Evolutionary conservation across 2,888 invertebrate species (phyloP).

Genomic region (Alcis repandata): DNA sequence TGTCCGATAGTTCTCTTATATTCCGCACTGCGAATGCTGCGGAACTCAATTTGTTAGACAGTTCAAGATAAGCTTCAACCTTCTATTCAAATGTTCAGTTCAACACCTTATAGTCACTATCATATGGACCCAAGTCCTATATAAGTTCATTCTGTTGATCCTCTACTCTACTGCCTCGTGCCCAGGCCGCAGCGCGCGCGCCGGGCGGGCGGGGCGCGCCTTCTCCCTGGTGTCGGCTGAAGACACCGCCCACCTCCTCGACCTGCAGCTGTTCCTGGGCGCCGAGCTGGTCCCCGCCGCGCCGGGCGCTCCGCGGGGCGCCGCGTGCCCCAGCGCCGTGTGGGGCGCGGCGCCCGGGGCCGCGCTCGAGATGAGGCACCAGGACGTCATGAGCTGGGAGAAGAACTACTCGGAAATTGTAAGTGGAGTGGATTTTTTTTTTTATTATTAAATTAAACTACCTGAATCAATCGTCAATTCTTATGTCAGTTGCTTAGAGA

Average conservation of each 20-base stretch:
- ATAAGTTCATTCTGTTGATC: no score
- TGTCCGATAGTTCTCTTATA: no score
- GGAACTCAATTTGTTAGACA: no score
- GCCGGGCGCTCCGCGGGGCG: conserved; percentile 44
- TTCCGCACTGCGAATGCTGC: no score
- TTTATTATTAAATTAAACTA: no score
- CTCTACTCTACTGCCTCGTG: neutral
- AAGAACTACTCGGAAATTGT: conserved; percentile 92
- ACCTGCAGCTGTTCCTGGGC: conserved; percentile 97
- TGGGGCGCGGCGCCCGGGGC: conserved; percentile 94
- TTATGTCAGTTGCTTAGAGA: no score
- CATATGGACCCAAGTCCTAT: no score
- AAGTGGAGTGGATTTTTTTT: no score
- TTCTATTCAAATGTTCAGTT: no score
- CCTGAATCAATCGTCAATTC: no score
- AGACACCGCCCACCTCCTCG: conserved; percentile 96
- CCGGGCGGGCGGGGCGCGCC: conserved; percentile 96
- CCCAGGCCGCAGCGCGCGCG: conserved; percentile 96
- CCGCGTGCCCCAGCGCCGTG: conserved; percentile 85
- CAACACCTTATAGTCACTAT: no score
- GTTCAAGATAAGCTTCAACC: no score
- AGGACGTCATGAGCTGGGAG: conserved; percentile 91
- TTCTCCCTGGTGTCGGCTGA: conserved; percentile 96
- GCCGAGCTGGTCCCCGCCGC: conserved; percentile 84
- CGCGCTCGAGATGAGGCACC: conserved; percentile 93